Evolutionary conservation across 1,140 invertebrate species (phyloP).

Genomic region (Drosophila ironensis): DNA sequence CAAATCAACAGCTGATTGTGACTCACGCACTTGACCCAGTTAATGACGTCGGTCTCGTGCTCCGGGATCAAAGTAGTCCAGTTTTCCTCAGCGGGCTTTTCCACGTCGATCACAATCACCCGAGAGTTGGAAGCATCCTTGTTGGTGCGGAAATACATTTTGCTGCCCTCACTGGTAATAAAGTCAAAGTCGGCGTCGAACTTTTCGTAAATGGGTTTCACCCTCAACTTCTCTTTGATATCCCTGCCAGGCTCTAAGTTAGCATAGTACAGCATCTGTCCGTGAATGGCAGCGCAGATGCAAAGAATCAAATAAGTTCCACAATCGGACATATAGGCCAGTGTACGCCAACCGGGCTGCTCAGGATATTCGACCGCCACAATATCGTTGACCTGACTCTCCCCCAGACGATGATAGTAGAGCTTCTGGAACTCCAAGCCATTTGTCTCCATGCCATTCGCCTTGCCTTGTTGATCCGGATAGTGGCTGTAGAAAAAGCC

Average conservation of each 20-base stretch:
- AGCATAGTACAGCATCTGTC: conserved; percentile 93
- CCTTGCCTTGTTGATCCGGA: conserved; percentile 89
- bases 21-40: conserved; percentile 92
- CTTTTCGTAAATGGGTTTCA: conserved; percentile 91
- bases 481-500: conserved; percentile 96
- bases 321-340: conserved; percentile 91
- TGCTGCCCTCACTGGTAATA: conserved; percentile 93
- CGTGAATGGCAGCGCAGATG: conserved; percentile 84
- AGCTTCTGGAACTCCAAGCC: conserved; percentile 95
- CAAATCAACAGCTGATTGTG: conserved; percentile 92
- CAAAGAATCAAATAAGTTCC: conserved; percentile 93
- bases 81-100: conserved; percentile 88
- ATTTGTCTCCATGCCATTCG: conserved; percentile 95
- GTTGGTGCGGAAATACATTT: conserved; percentile 95
- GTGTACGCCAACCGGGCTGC: conserved; percentile 93
- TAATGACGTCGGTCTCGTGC: conserved; percentile 92
- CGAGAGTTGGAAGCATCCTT: conserved; percentile 95
- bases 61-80: conserved; percentile 95
- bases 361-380: conserved; percentile 95
- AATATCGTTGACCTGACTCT: conserved; percentile 94
- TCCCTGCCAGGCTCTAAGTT: conserved; percentile 87
- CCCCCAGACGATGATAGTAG: conserved; percentile 95
- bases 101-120: conserved; percentile 93
- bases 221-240: conserved; percentile 85
- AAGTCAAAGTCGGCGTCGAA: conserved; percentile 98